Evolutionary conservation across 2,888 invertebrate genomes (phyloP).

Genomic region (Yponomeuta sedellus): DNA sequence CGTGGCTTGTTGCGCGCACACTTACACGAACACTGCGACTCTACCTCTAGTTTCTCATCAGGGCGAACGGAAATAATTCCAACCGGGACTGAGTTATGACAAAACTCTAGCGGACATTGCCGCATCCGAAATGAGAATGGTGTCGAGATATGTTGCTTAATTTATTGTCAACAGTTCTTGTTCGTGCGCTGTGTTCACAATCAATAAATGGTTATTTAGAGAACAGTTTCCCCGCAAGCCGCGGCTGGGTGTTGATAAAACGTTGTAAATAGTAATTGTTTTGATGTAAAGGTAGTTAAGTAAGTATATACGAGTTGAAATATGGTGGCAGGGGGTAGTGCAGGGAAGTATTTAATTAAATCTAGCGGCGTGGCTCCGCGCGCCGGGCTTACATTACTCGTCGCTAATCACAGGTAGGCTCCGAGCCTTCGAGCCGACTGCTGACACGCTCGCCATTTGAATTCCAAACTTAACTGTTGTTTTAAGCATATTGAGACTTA

Average conservation of each 20-base stretch:
- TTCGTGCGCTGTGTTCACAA: constrained; percentile 30
- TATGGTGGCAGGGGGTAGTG: constrained; percentile 49
- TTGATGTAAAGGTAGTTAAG: constrained; percentile 24
- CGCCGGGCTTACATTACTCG: constrained; percentile 55
- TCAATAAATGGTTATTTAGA: constrained; percentile 5
- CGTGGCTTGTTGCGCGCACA: constrained; percentile 72
- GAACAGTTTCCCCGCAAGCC: neutral
- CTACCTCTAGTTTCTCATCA: constrained; percentile 76
- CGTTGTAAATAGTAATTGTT: neutral
- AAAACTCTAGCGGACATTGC: constrained; percentile 75
- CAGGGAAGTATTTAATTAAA: constrained; percentile 69
- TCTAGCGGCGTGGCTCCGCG: constrained; percentile 52
- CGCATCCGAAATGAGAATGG: constrained; percentile 75
- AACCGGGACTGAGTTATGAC: constrained; percentile 76
- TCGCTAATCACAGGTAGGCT: constrained; percentile 68
- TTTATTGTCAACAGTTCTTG: constrained; percentile 66
- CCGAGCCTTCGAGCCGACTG: constrained; percentile 39
- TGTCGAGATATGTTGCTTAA: constrained; percentile 68
- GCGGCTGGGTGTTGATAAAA: neutral
- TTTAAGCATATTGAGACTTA: too few relatives aligned
- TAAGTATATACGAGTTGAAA: constrained; percentile 31
- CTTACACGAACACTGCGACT: constrained; percentile 49
- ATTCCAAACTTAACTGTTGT: constrained; percentile 51
- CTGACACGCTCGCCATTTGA: constrained; percentile 59
- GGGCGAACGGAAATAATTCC: constrained; percentile 74